Evolutionary conservation across 2,797 vertebrate genomes (phyloP), one percentile per base, ranked within the genome.

Genomic region (Capromys pilorides): DNA sequence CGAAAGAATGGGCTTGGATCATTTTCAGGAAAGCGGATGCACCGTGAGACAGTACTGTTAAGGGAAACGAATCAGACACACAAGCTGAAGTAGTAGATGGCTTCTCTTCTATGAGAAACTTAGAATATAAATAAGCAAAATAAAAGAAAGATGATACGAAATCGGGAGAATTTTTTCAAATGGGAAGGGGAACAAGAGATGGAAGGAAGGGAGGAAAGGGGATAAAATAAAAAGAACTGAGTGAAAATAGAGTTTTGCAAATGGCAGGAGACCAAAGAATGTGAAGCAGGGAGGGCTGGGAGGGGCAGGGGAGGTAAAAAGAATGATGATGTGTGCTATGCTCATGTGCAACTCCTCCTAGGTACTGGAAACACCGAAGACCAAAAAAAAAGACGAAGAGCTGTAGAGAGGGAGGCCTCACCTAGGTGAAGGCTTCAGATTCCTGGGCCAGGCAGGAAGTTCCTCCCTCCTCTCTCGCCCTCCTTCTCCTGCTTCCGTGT

Each of bases 351-450:
- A 57, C 54, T 57, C 16, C 54, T 57, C 2, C 54, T 11, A 3
- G 1, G 19, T 36, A 18, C n/a, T 39, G n/a, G 1, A 39, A 39
- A 33, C 19, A 11, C 2, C 9, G 2, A 22, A 19, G 2, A n/a
- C 18, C 24, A 64, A 6, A 36, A 69, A 36, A 19, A 0, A 16
- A 1, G 26, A 7, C 26, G n/a, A n/a, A n/a, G 24, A 31, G 2
- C 21, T 16, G 19, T 11, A 61, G 28, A 33, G 2, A 10, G 6
- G 31, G 24, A 28, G 51, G 16, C 61, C 31, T 36, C 39, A n/a
- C 21, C 11, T 41, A 62, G 41, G 31, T 36, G 49, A 10, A 90
- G 13, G 16, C 57, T 62, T 39, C 31, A 33, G 69, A 64, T 7
- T 62, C 61, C 41, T 36, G n/a, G 41, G 26, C 36, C 31, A n/a